Evolutionary conservation across 2,888 invertebrate genomes (phyloP).

Genomic region (Palloptera scutellata): DNA sequence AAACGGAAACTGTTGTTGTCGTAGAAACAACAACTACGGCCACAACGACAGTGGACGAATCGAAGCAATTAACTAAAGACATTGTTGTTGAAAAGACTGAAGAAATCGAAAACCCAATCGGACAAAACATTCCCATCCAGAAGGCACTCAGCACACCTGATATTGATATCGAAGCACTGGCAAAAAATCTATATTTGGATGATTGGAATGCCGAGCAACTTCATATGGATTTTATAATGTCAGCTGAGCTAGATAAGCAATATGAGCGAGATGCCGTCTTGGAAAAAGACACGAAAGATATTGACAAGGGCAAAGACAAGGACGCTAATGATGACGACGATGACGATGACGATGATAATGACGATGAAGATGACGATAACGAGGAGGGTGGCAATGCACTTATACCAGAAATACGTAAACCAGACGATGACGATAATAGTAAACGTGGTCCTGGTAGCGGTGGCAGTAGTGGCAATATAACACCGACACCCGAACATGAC

Average conservation of each 20-base stretch:
- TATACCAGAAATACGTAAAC: constrained; percentile 44
- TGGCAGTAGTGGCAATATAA: constrained; percentile 67
- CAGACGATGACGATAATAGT: constrained; percentile 64
- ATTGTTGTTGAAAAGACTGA: constrained; percentile 37
- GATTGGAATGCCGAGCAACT: constrained; percentile 46
- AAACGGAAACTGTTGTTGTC: constrained; percentile 40
- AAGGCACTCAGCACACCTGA: constrained; percentile 31
- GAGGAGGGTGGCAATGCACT: constrained; percentile 48
- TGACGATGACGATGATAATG: constrained; percentile 70
- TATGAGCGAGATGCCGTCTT: constrained; percentile 13
- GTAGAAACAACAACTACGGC: constrained; percentile 43
- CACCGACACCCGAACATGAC: constrained; percentile 53
- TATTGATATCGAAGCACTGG: constrained; percentile 42
- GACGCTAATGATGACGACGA: constrained; percentile 65
- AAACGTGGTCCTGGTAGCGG: constrained; percentile 71
- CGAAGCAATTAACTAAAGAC: constrained; percentile 41
- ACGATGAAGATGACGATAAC: constrained; percentile 62
- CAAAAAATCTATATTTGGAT: constrained; percentile 50
- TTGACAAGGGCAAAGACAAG: constrained; percentile 30
- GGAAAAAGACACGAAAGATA: constrained; percentile 28
- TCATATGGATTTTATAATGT: constrained; percentile 33
- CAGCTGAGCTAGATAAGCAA: constrained; percentile 11
- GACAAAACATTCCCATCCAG: constrained; percentile 47
- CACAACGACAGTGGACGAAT: constrained; percentile 41
- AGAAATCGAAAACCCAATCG: constrained; percentile 31